Evolutionary conservation across 2,888 invertebrate species (phyloP).

Genomic region (Galerucella nymphaeae): DNA sequence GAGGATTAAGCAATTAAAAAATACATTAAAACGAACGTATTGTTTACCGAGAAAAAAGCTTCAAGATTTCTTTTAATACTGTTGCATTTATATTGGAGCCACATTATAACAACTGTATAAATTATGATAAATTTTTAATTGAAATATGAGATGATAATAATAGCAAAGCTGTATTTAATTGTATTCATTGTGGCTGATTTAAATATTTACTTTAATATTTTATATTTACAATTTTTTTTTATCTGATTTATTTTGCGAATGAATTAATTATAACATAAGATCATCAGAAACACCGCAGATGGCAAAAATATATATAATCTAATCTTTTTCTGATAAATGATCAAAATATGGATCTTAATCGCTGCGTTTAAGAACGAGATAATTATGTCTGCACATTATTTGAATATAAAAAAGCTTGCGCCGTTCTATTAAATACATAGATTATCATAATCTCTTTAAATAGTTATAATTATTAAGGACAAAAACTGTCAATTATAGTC

Average conservation of each 20-base stretch:
- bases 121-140: not conserved
- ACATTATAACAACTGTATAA: not conserved
- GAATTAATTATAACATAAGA: not conserved
- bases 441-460: no score
- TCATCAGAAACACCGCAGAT: not conserved
- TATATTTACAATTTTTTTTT: not conserved
- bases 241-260: not conserved
- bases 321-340: not conserved
- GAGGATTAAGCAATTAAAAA: not conserved
- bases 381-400: no score
- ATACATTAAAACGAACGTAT: not conserved
- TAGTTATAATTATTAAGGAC: no score
- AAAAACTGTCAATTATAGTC: no score
- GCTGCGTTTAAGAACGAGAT: no score
- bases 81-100: not conserved
- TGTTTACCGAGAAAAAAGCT: not conserved
- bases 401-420: no score
- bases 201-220: not conserved
- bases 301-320: not conserved
- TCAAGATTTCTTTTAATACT: not conserved
- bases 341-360: not conserved
- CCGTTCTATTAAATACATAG: no score
- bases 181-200: not conserved
- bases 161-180: not conserved
- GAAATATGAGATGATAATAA: not conserved